Base-by-base conservation (phyloP, 2,113 vertebrate genomes). In the Clupea harengus region DNA sequence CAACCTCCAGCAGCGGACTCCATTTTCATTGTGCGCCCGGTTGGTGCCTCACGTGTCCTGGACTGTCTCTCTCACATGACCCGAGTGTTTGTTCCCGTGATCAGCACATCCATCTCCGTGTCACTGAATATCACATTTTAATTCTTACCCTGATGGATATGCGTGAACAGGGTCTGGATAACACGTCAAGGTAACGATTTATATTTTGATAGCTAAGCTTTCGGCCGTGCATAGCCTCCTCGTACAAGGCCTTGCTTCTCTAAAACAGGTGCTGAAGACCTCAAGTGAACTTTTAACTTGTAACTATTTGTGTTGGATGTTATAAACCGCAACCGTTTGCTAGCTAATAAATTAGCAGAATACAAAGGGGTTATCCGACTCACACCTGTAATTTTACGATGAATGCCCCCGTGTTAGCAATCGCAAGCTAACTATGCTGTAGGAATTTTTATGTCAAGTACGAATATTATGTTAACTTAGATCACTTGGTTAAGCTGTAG, bases 81-180 rank as follows among this genome's bases (percentile, higher is more conserved):
- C 96, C 92, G 95, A 95, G 94, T 97, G 97, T 97, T 97, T 97
- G 97, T 96, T 96, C 97, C 96, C 96, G 96, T 97, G 97, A 97
- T 97, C 96, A 96, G 88, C 91, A 92, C 92, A 93, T 93, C 94
- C 94, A 94, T 92, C 91, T 92, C 92, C 88, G 89, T 49, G 91
- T 91, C 91, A 93, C 90, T 82, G 90, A 92, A 89, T 89, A 91
- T 88, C 91, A 87, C 91, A 88, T 90, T 92, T 92, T 89, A 87
- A 85, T 89, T 84, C 84, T 22, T 82, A 93, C 86, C 89, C 94
- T 91, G 96, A 97, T 96, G 96, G 96, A 97, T 95, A 96, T 96
- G 94, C 95, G 96, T 67, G 96, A 97, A 92, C 96, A 94, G 93
- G 95, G 93, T 93, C 93, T 96, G 94, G 95, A 97, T 90, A 94